These are phyloP conservation scores for Thamnaconus septentrionalis DNA, from an alignment of 2,113 vertebrate species.

Conservation along the genomic window DNA sequence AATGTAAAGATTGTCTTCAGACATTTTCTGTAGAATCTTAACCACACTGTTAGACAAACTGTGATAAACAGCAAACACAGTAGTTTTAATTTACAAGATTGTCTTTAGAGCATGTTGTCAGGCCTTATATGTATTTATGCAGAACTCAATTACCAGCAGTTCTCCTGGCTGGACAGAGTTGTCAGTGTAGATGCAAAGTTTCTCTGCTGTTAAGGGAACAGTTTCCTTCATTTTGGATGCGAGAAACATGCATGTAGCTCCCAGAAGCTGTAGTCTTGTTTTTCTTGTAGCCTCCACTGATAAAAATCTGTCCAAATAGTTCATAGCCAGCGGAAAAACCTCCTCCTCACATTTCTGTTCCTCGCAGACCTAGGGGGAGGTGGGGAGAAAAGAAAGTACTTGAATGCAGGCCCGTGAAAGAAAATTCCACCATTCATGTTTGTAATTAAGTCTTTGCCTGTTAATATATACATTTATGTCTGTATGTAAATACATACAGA, in stretches of 20 bases:
- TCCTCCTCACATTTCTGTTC: conserved; percentile 98
- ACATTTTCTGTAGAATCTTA: neutral
- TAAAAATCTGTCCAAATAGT: conserved; percentile 97
- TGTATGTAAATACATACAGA: too few relatives aligned
- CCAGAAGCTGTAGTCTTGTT: conserved; percentile 90
- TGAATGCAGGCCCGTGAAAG: neutral
- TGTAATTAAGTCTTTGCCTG: neutral
- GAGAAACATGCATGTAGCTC: conserved; percentile 97
- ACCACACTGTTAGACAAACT: neutral
- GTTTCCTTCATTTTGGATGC: conserved; percentile 99
- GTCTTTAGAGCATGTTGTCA: conserved; percentile 12
- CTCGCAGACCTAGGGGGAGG: conserved; percentile 86
- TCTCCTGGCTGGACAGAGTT: conserved; percentile 91
- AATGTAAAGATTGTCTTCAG: too few relatives aligned
- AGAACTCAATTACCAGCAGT: conserved; percentile 85
- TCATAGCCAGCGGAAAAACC: conserved; percentile 97
- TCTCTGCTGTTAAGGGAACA: conserved; percentile 93
- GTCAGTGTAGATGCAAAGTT: conserved; percentile 96
- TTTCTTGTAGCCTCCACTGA: conserved; percentile 92
- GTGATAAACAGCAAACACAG: neutral
- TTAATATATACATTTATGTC: too few relatives aligned
- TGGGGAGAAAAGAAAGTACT: neutral
- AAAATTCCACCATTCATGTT: conserved; percentile 3
- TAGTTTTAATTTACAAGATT: neutral
- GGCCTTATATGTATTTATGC: conserved; percentile 46